Conservation (phyloP, 2,797 vertebrate genomes). For the Enteromius trimaculatus region DNA sequence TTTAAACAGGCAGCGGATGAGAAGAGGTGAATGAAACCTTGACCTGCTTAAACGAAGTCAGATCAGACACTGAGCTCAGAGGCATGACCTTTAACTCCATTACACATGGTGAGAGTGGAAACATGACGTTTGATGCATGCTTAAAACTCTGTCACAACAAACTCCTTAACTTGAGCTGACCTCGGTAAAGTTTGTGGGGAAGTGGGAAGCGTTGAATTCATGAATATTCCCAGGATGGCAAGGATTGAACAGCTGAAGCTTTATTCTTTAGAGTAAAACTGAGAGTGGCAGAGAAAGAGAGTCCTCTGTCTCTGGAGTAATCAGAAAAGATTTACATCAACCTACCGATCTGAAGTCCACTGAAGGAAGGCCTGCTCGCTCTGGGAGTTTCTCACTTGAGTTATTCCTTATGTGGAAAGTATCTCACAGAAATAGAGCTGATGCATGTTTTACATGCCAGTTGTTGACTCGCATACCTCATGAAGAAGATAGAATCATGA, state of each 20-base stretch:
- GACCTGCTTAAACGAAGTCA: background rate
- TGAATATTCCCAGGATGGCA: constrained; percentile 26
- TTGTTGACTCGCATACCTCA: background rate
- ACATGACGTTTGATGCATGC: background rate
- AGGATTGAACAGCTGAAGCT: background rate
- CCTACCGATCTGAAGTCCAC: constrained; percentile 16
- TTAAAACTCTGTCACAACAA: constrained; percentile 20
- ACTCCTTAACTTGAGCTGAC: constrained; percentile 7
- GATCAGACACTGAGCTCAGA: constrained; percentile 29
- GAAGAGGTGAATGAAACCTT: constrained; percentile 28
- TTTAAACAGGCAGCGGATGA: constrained; percentile 22
- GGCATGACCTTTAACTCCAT: constrained; percentile 40
- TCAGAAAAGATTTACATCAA: constrained; percentile 34
- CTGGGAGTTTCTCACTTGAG: background rate
- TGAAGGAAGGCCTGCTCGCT: constrained; percentile 2
- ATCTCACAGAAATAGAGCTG: background rate
- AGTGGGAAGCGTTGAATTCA: background rate
- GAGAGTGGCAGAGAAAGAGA: constrained; percentile 17
- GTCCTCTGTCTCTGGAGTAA: constrained; percentile 13
- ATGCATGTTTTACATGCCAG: constrained; percentile 6
- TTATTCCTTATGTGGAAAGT: background rate
- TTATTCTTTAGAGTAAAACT: constrained; percentile 29
- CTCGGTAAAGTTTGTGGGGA: constrained; percentile 16
- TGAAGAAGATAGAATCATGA: background rate
- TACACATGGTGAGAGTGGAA: background rate